phyloP scores from a whole-genome alignment of 2,888 invertebrate species.

The Steromphala cineraria region DNA sequence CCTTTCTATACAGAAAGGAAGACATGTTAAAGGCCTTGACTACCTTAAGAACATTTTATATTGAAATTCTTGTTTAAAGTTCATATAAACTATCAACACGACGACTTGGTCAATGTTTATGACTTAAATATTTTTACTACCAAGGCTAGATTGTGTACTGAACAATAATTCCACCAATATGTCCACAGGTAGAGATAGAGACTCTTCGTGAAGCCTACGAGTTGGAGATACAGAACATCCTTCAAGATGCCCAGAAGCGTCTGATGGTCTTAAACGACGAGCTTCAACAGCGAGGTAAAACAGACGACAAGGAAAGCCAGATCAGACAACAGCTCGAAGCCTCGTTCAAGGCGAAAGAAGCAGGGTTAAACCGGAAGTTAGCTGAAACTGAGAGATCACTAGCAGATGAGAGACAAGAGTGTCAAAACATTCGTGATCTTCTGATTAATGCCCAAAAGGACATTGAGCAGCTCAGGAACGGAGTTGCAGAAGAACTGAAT shows the following conservation, averaged over 20 bases:
- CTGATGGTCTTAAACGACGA: conserved; percentile 11
- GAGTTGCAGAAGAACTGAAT: conserved; percentile 53
- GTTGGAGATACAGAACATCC: conserved; percentile 62
- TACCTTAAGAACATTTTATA: no score
- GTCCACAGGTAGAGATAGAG: conserved; percentile 61
- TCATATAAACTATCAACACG: no score
- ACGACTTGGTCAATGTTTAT: no score
- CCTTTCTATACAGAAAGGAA: no score
- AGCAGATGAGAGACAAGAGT: conserved; percentile 65
- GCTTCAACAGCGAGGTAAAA: not conserved
- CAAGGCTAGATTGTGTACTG: not conserved
- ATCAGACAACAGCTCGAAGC: not conserved
- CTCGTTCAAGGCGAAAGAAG: conserved; percentile 33
- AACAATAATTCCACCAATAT: not conserved
- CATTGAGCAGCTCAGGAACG: conserved; percentile 65
- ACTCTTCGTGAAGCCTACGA: conserved; percentile 71
- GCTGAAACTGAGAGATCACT: conserved; percentile 54
- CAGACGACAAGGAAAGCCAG: not conserved
- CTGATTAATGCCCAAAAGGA: conserved; percentile 70
- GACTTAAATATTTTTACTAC: no score
- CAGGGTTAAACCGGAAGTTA: conserved; percentile 59
- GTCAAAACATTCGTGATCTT: conserved; percentile 66
- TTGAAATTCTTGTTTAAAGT: no score
- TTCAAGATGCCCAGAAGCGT: conserved; percentile 61
- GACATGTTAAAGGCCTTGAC: no score